Evolutionary conservation across 2,113 vertebrate genomes (phyloP).

Genomic region (Oryctolagus cuniculus): DNA sequence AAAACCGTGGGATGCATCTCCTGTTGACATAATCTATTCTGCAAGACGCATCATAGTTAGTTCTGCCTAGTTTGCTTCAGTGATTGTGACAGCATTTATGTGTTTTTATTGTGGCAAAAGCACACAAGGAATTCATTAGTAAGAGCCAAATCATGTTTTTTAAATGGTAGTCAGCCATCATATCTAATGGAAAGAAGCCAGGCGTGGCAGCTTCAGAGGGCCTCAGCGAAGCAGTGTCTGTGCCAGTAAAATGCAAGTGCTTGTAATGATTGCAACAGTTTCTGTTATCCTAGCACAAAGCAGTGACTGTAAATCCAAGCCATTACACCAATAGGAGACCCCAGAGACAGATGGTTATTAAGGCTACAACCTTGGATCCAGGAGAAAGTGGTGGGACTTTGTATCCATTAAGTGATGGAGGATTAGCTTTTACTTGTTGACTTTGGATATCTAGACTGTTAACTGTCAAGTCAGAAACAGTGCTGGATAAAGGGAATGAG

Average conservation of each 20-base stretch:
- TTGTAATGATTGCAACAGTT: constrained; percentile 16
- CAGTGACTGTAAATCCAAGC: constrained; percentile 37
- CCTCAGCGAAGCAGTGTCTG: background rate
- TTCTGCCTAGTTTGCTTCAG: constrained; percentile 71
- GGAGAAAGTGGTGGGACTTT: background rate
- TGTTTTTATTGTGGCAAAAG: constrained; percentile 67
- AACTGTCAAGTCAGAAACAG: background rate
- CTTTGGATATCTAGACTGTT: constrained; percentile 19
- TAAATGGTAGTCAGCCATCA: constrained; percentile 67
- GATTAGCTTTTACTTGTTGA: constrained; percentile 47
- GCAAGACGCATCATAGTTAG: background rate
- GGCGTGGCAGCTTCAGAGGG: constrained; percentile 40
- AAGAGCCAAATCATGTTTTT: constrained; percentile 63
- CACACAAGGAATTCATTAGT: constrained; percentile 65
- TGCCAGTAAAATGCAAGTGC: constrained; percentile 21
- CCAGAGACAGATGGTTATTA: constrained; percentile 25
- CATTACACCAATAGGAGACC: background rate
- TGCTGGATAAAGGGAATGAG: background rate
- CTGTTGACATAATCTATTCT: constrained; percentile 61
- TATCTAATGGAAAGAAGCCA: constrained; percentile 74
- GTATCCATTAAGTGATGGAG: constrained; percentile 35
- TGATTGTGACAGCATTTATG: constrained; percentile 54
- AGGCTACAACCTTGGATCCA: background rate
- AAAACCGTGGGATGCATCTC: constrained; percentile 3
- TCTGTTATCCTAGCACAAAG: constrained; percentile 1